Evolutionary conservation across 1,140 invertebrate genomes (phyloP), one percentile per base, ranked within the genome.

Genomic region (Teleopsis dalmanni): DNA sequence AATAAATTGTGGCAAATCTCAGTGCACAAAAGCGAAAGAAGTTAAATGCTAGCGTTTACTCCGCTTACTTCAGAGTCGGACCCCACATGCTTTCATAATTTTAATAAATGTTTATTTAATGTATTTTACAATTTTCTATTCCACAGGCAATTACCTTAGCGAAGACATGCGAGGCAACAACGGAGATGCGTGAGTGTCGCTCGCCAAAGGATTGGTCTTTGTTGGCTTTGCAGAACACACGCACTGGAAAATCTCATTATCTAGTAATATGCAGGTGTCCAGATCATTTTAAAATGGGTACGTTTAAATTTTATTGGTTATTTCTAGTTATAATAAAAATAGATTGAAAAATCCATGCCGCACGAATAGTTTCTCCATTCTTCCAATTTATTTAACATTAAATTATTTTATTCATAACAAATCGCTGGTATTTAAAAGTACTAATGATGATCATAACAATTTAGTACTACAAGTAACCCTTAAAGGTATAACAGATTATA

Each of bases 191-290:
- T 54, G 81, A 90, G 59, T 95, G 91, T 65, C 78, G 88, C 57
- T 78, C 84, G 26, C 88, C 89, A 0, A 79, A 88, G 52, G 91
- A 95, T 63, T 95, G 91, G 91, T 91, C 90, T 5, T 72, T 95
- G 36, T 71, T 95, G 43, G 91, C 91, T 4, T 73, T 95, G 38
- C 91, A 95, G 72, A 94, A 93, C 64, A 85, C 90, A 42, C 72
- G 91, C 58, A 95, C 90, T 7, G 91, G 91, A 51, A 94, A 95
- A 73, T 91, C 91, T 7, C 91, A 95, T 72, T 95, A 94, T 66
- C 75, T 95, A 36, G 91, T 94, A 41, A 92, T 94, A 53, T 95
- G 91, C 67, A 79, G 88, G 57, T 95, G 91, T 76, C 87, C 89
- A 3, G 81, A 88, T 50, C 80, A 81, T 29, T 87, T 84, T 59